Base-by-base conservation (phyloP, 2,797 vertebrate genomes). In the Coilia nasus region DNA sequence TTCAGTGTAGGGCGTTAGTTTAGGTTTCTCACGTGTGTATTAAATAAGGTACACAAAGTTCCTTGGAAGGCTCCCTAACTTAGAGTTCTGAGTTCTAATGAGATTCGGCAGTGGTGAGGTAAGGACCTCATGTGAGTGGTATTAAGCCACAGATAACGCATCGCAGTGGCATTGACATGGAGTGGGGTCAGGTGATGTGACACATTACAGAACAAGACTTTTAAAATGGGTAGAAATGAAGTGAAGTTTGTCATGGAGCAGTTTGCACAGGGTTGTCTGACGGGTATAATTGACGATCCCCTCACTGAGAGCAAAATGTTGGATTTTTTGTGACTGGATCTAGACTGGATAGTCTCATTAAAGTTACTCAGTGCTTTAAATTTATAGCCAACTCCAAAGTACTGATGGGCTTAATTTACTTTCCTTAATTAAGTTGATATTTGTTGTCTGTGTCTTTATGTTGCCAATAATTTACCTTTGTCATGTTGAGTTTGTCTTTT, bases 391-490 rank as follows among this genome's bases (percentile, higher is more conserved):
- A 78, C 71, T 78, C 12, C 35, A 41, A 78, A 19, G 71, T 44
- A 44, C 71, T 78, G 71, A n/a, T 44, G 15, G 15, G 71, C 31
- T 44, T 44, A 78, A 78, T 78, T 12, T 44, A 19, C 19, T 78
- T 78, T 10, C 71, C 71, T 78, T 78, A 78, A 78, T 78, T 44
- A 78, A 41, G 71, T 78, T 44, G 9, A 19, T 78, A 78, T 44
- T 44, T 44, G 35, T 31, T 83, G 0, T 84, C n/a, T 44, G 78
- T 83, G 6, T 87, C 87, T 85, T 35, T 46, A 87, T 81, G 44
- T 90, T 92, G 83, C 89, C 81, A 87, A 83, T 78, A 82, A 85
- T 31, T 82, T 81, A 25, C 35, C 9, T 47, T 67, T 89, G 85
- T 90, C 86, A 57, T 84, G 23, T 89, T 23, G 85, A 25, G 62